Evolutionary conservation across 2,888 invertebrate genomes (phyloP).

Genomic region (Rhyacophila evoluta): DNA sequence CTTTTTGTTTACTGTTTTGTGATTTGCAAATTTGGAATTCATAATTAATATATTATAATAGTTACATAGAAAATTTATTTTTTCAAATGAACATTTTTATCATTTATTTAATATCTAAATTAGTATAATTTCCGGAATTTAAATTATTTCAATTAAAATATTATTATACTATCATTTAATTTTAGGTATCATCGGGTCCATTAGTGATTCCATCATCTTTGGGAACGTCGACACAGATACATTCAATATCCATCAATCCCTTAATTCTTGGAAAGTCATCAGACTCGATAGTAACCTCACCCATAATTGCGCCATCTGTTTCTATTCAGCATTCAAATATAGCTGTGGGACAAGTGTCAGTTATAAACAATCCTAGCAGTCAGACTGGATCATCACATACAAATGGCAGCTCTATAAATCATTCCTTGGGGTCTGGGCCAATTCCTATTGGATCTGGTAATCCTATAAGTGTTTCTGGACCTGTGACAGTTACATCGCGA

Average conservation of each 20-base stretch:
- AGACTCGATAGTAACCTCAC: constrained; percentile 58
- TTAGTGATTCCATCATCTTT: constrained; percentile 59
- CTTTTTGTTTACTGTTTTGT: no score
- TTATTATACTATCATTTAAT: constrained; percentile 31
- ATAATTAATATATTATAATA: no score
- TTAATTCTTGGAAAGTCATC: constrained; percentile 63
- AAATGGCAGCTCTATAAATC: constrained; percentile 54
- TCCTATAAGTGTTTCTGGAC: constrained; percentile 70
- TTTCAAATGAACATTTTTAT: no score
- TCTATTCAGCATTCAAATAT: constrained; percentile 65
- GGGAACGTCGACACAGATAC: constrained; percentile 59
- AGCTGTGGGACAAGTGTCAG: constrained; percentile 63
- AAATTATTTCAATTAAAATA: no score
- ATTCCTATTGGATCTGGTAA: constrained; percentile 55
- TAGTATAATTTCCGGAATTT: no score
- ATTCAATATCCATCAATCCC: constrained; percentile 65
- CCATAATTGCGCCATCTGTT: constrained; percentile 60
- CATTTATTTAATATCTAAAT: no score
- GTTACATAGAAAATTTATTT: no score
- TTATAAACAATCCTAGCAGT: constrained; percentile 55
- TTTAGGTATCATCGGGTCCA: constrained; percentile 60
- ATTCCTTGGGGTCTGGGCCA: constrained; percentile 53
- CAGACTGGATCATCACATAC: constrained; percentile 47
- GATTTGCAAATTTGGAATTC: no score
- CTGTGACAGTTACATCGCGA: constrained; percentile 73